Base-by-base conservation (phyloP, 2,888 invertebrate species). In the Tachina fera region DNA sequence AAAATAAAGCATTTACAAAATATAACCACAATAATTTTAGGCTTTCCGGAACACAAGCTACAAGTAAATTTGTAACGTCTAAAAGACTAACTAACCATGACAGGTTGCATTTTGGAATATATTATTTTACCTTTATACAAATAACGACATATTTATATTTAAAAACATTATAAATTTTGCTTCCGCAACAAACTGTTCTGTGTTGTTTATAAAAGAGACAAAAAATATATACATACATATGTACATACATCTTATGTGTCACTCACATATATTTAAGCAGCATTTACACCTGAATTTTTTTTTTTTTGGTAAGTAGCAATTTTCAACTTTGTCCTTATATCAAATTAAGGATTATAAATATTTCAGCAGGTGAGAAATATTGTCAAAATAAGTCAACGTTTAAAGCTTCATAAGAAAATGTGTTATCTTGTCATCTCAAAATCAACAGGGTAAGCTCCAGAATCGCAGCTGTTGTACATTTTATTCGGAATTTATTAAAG, bases 371-470 rank as follows among this genome's bases (percentile, higher is more conserved):
- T 75, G 72, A 65, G 22, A 63, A 56, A 63, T 72, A 61, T 75
- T 63, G 68, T 61, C 60, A 77, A 77, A 77, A 85, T 68, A 70
- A 75, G 39, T 45, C 56, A 71, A 56, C 14, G 11, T 71, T 71
- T 63, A 41, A 60, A 60, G 39, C 70, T 49, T 84, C 76, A 80
- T 63, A 39, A 45, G n/a, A 47, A 10, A 22, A 60, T 61, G 41
- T 71, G 67, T 75, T 71, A 79, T 85, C 78, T 45, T 85, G 74
- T 82, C 82, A 82, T 70, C 75, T 70, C 61, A 78, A 82, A 77
- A 82, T 65, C 78, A 85, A 71, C 74, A 78, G 22, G 45, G 49
- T 78, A 63, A 61, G 67, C 70, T 78, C n/a, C 6, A 65, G 78
- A 82, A 63, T 68, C 63, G 74, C 68, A 82, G 74, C 75, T 82